Evolutionary conservation across 2,797 vertebrate species (phyloP), one percentile per base, ranked within the genome.

Genomic region (Sebastes ruberrimus): DNA sequence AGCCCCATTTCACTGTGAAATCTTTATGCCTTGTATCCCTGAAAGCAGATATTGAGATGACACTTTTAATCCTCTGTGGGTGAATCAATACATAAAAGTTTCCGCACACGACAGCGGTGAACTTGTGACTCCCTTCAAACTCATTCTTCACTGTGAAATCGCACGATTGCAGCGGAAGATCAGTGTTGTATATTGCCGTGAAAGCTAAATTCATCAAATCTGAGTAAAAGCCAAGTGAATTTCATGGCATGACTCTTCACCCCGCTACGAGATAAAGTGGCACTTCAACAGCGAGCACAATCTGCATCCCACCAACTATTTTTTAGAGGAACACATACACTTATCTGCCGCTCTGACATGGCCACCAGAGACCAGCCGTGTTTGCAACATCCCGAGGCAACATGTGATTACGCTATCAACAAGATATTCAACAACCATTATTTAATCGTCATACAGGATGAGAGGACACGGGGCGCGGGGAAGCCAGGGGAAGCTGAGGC

Each of bases 371-470:
- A 88, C 71, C 80, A 1, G 66, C 61, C 68, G n/a, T 52, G 28
- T 69, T 49, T 32, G 49, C 73, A 70, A 38, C 74, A 64, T 81
- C 86, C 86, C 4, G 27, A 76, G 83, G 86, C 77, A 83, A 87
- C 86, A 14, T 89, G 74, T 82, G 83, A 90, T 93, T 88, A 88
- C 52, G 46, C 74, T 81, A 87, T 91, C 88, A 90, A 72, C 62
- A 8, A 60, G 78, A 65, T 86, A 84, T 82, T 88, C 88, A 88
- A 84, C 85, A 81, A 46, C 79, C 81, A 79, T 86, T 84, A 84
- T 91, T 90, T 86, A 80, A 88, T 77, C 89, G 88, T 90, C 86
- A 69, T 69, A 64, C 70, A 76, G 82, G 79, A 80, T 68, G 78
- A 80, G 82, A 84, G 69, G 78, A 76, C 27, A 23, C 5, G 0